A percentile compares a stretch with the other conserved stretches of the same genome.
Conservation (phyloP, 2,888 invertebrate genomes). For the Myopa tessellatipennis region DNA sequence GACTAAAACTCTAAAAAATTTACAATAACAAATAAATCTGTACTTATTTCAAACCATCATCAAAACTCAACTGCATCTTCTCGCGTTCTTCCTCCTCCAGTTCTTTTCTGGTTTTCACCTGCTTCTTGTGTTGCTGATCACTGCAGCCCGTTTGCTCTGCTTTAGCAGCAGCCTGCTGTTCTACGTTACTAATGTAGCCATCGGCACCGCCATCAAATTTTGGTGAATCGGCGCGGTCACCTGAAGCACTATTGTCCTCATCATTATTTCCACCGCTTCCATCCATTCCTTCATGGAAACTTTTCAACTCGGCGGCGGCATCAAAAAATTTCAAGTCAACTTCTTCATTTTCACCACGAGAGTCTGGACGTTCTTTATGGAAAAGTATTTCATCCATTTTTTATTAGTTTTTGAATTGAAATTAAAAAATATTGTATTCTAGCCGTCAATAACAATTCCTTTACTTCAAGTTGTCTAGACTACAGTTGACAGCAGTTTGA, state of each 20-base stretch:
- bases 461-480: too few relatives aligned
- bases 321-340: not conserved
- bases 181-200: slow-evolving; percentile 35
- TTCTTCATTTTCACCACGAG: slow-evolving; percentile 40
- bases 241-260: slow-evolving; percentile 37
- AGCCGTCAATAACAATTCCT: too few relatives aligned
- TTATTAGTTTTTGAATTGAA: too few relatives aligned
- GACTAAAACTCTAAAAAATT: slow-evolving; percentile 82
- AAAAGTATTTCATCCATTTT: slow-evolving; percentile 55
- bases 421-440: too few relatives aligned
- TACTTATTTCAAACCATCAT: not conserved
- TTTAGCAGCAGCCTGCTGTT: slow-evolving; percentile 1
- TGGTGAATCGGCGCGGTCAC: slow-evolving; percentile 30
- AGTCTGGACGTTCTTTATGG: slow-evolving; percentile 42
- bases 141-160: not conserved
- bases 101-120: slow-evolving; percentile 79
- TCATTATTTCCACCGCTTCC: slow-evolving; percentile 41
- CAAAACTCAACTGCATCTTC: slow-evolving; percentile 89
- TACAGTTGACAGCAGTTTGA: too few relatives aligned
- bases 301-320: not conserved
- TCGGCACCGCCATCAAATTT: slow-evolving; percentile 52
- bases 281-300: slow-evolving; percentile 14
- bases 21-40: not conserved
- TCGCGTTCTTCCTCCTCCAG: slow-evolving; percentile 94
- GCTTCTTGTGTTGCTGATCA: slow-evolving; percentile 70